phyloP scores from a whole-genome alignment of 2,113 vertebrate species.

The Cynopterus brachyotis region DNA sequence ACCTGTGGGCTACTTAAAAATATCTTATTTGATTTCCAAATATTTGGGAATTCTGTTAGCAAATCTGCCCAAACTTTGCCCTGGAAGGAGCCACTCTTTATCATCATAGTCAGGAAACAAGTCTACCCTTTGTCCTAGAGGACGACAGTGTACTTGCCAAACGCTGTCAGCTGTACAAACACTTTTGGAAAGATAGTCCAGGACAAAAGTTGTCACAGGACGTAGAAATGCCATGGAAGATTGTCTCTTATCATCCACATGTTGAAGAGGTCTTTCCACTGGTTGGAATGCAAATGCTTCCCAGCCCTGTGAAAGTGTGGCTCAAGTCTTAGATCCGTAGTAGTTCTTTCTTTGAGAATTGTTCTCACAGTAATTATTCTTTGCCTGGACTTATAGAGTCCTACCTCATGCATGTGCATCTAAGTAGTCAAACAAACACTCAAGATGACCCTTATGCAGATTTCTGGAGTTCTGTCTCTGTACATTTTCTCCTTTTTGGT shows the following conservation, averaged over 20 bases:
- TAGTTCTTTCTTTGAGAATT: not conserved
- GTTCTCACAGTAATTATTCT: not conserved
- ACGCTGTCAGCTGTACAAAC: not conserved
- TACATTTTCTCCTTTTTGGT: not conserved
- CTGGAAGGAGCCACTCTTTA: not conserved
- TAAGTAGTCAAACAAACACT: not conserved
- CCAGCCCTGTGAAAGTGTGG: not conserved
- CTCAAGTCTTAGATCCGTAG: not conserved
- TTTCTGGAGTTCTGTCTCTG: not conserved
- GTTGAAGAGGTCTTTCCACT: not conserved
- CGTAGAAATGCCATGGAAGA: not conserved
- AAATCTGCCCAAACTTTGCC: not conserved
- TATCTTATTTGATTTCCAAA: not conserved
- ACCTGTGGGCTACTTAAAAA: not conserved
- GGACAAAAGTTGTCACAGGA: not conserved
- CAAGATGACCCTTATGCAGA: not conserved
- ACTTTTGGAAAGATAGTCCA: not conserved
- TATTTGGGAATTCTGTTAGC: not conserved
- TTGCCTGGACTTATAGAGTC: not conserved
- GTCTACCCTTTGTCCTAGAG: not conserved
- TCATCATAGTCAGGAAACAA: not conserved
- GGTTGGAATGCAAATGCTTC: not conserved
- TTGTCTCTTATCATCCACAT: not conserved
- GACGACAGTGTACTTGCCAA: not conserved
- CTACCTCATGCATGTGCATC: not conserved